These are phyloP conservation scores for Geodia barretti DNA, from an alignment of 37 sponge, comb jelly and placozoan genomes.

Conservation along the genomic window DNA sequence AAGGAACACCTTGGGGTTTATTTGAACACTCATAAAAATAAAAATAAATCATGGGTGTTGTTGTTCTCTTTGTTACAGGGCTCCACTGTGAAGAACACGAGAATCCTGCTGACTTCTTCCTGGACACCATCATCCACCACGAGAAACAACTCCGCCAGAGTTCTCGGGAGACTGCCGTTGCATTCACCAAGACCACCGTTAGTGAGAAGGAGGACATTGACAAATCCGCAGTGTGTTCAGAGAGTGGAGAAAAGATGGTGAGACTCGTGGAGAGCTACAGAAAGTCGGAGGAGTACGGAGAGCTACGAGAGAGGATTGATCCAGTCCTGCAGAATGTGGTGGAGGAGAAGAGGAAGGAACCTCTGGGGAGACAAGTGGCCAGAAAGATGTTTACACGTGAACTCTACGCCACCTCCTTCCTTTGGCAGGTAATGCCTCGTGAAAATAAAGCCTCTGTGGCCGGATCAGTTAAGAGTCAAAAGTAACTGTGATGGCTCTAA, in stretches of 20 bases:
- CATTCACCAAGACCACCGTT: background rate
- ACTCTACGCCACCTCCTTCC: slow-evolving; percentile 37
- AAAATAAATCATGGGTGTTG: too few species aligned
- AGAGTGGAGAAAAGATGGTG: background rate
- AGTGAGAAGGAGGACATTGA: background rate
- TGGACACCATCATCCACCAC: slow-evolving; percentile 71
- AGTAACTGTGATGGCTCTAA: too few species aligned
- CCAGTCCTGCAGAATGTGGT: background rate
- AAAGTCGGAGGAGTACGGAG: slow-evolving; percentile 18
- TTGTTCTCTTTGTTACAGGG: too few species aligned
- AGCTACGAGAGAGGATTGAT: slow-evolving; percentile 1
- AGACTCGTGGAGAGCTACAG: slow-evolving; percentile 19
- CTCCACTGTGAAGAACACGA: slow-evolving; percentile 81
- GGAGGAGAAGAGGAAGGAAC: background rate
- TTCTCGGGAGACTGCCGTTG: background rate
- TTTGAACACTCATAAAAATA: too few species aligned
- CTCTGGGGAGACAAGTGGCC: background rate
- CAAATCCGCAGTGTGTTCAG: background rate
- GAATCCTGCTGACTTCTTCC: slow-evolving; percentile 87
- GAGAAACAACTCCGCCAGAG: slow-evolving; percentile 5
- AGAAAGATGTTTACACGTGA: background rate
- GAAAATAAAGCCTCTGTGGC: too few species aligned
- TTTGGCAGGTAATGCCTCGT: slow-evolving; percentile 85
- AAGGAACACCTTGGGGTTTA: too few species aligned
- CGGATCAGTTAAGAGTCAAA: too few species aligned